Conservation (phyloP, 2,797 vertebrate species). For the Liparis tanakae region DNA sequence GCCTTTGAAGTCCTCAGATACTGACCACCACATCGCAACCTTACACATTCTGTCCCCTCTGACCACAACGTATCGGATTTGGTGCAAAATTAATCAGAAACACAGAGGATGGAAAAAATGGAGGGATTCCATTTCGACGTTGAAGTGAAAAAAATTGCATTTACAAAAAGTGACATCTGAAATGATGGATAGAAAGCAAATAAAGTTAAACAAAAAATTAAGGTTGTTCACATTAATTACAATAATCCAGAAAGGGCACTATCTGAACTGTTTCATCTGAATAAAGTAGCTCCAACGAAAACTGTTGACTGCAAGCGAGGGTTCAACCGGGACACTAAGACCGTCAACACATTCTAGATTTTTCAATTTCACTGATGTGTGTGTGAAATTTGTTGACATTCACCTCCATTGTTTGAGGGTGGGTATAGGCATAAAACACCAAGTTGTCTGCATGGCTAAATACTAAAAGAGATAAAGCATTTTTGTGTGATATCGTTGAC, state of each 20-base stretch:
- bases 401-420: neutral
- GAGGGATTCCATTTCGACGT: neutral
- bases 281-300: neutral
- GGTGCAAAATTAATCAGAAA: conserved; percentile 11
- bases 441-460: neutral
- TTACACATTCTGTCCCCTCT: conserved; percentile 36
- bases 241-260: neutral
- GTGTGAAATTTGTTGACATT: neutral
- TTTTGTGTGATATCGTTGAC: neutral
- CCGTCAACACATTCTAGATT: neutral
- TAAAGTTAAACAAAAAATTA: neutral
- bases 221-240: neutral
- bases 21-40: conserved; percentile 65
- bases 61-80: neutral
- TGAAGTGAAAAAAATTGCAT: neutral
- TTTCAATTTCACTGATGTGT: neutral
- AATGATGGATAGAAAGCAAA: neutral
- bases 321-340: neutral
- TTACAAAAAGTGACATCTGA: neutral
- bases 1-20: conserved; percentile 75
- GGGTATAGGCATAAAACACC: neutral
- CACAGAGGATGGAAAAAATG: conserved; percentile 16
- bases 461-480: neutral
- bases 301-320: neutral
- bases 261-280: neutral